phyloP scores from a whole-genome alignment of 2,113 vertebrate species.

The Charina bottae region DNA sequence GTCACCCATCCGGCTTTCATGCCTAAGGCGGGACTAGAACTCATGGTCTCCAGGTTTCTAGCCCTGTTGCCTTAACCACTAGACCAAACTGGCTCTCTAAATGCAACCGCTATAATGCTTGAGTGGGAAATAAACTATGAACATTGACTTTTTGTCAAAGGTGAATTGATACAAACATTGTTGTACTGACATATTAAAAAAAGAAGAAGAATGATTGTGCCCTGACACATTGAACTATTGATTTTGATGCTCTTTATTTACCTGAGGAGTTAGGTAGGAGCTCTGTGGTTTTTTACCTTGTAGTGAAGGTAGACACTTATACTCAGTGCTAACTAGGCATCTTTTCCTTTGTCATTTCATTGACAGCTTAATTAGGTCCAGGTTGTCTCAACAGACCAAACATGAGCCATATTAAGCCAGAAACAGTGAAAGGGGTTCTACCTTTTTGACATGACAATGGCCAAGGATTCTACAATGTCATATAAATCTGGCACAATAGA shows the following conservation, averaged over 20 bases:
- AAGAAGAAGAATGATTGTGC: constrained; percentile 27
- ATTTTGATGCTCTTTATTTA: constrained; percentile 33
- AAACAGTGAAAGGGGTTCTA: not conserved
- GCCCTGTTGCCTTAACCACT: no score
- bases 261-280: not conserved
- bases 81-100: no score
- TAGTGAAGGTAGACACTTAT: constrained; percentile 7
- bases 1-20: no score
- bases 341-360: not conserved
- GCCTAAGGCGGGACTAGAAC: no score
- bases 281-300: constrained; percentile 8
- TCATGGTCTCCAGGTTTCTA: no score
- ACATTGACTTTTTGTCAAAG: constrained; percentile 45
- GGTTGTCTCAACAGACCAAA: not conserved
- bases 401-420: not conserved
- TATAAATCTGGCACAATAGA: not conserved
- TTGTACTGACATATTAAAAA: constrained; percentile 46
- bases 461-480: not conserved
- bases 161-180: constrained; percentile 53
- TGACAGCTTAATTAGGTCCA: not conserved
- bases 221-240: constrained; percentile 51
- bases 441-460: not conserved
- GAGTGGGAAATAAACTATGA: constrained; percentile 50
- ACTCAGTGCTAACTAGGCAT: not conserved
- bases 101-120: constrained; percentile 49